phyloP scores from a whole-genome alignment of 1,140 invertebrate species.

The Cherax destructor region DNA sequence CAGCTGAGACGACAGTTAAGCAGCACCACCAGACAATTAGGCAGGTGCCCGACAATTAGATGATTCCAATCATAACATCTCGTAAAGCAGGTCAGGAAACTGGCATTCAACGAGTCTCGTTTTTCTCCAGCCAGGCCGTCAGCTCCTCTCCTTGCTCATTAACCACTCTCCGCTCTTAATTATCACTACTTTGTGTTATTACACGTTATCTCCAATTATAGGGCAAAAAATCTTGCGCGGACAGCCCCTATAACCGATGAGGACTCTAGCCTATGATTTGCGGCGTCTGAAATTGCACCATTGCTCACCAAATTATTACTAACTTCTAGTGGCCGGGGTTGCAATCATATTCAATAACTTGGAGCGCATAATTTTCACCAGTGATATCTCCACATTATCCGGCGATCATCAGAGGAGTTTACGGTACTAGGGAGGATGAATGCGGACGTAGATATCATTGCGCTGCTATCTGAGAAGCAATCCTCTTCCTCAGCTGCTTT shows the following conservation, averaged over 20 bases:
- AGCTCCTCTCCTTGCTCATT: slow-evolving; percentile 14
- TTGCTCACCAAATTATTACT: slow-evolving; percentile 14
- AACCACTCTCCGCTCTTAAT: slow-evolving; percentile 34
- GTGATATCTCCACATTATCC: not conserved
- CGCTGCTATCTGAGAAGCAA: not conserved
- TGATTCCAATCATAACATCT: slow-evolving; percentile 5
- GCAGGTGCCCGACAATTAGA: not conserved
- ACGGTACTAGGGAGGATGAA: not conserved
- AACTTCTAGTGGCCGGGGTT: slow-evolving; percentile 15
- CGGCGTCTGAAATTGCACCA: slow-evolving; percentile 34
- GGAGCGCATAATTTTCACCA: slow-evolving; percentile 5
- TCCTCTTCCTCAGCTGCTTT: too few species aligned
- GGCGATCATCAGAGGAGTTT: not conserved
- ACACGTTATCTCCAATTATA: slow-evolving; percentile 31
- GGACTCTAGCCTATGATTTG: slow-evolving; percentile 19
- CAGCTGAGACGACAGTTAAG: not conserved
- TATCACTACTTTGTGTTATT: slow-evolving; percentile 36
- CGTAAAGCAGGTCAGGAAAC: not conserved
- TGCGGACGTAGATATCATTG: not conserved
- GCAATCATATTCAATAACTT: slow-evolving; percentile 46
- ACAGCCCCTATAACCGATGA: slow-evolving; percentile 19
- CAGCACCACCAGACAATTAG: not conserved
- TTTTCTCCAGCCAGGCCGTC: slow-evolving; percentile 1
- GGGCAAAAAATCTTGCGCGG: slow-evolving; percentile 37
- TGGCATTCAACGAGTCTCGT: not conserved